Conservation (phyloP, 1,140 invertebrate species). For the Globodera rostochiensis region DNA sequence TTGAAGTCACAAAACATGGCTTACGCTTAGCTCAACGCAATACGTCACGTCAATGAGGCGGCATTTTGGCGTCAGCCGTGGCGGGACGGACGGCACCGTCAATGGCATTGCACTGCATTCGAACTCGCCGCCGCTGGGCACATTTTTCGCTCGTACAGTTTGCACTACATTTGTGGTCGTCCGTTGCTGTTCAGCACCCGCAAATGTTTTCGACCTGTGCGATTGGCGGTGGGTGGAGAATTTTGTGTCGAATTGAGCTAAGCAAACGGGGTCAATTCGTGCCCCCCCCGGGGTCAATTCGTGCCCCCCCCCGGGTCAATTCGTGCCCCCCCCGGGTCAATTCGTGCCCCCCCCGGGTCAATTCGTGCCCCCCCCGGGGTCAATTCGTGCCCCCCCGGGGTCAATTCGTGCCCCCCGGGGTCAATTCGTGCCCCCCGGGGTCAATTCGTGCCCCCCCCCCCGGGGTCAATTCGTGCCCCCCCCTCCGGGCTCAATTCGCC, state of each 20-base stretch:
- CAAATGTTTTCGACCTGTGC: slow-evolving; percentile 66
- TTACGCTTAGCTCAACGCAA: slow-evolving; percentile 55
- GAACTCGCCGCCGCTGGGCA: slow-evolving; percentile 33
- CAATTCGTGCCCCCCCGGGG: neutral
- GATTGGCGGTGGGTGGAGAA: neutral
- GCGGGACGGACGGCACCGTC: slow-evolving; percentile 55
- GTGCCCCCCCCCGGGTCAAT: too few relatives aligned
- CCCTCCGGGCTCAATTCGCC: too few relatives aligned
- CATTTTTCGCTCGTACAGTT: slow-evolving; percentile 34
- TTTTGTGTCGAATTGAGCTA: too few relatives aligned
- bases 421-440: too few relatives aligned
- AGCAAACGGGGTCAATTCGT: too few relatives aligned
- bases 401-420: too few relatives aligned
- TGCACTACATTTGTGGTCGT: slow-evolving; percentile 35
- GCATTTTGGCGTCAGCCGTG: slow-evolving; percentile 53
- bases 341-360: too few relatives aligned
- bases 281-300: too few relatives aligned
- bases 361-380: neutral
- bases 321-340: too few relatives aligned
- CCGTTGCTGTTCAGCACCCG: slow-evolving; percentile 58
- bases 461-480: too few relatives aligned
- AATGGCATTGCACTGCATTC: slow-evolving; percentile 45
- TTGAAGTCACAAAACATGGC: neutral
- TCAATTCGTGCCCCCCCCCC: too few relatives aligned
- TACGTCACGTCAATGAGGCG: slow-evolving; percentile 60